Conservation (phyloP, 2,888 invertebrate species). For the Drosophila setosimentum region DNA sequence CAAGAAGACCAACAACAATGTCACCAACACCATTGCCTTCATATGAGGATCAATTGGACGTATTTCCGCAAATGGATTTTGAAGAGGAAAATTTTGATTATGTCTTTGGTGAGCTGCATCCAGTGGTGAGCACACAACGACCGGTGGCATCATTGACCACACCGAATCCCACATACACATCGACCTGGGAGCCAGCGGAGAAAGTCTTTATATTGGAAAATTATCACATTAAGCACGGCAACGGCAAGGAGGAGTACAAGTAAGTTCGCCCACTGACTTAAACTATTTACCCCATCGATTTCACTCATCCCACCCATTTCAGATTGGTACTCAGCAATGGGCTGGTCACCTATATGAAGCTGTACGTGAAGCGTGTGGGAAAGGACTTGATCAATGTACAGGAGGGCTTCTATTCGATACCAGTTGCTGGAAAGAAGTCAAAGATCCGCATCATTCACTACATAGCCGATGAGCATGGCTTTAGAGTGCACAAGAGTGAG, state of each 20-base stretch:
- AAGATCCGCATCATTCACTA: slow-evolving; percentile 72
- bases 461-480: slow-evolving; percentile 78
- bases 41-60: slow-evolving; percentile 75
- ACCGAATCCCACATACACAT: neutral
- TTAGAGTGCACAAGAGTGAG: slow-evolving; percentile 70
- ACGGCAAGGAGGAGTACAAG: slow-evolving; percentile 80
- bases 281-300: neutral
- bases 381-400: slow-evolving; percentile 71
- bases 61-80: slow-evolving; percentile 75
- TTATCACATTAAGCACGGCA: slow-evolving; percentile 71
- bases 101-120: slow-evolving; percentile 63
- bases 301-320: neutral
- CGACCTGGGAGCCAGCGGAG: slow-evolving; percentile 5
- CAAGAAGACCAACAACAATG: slow-evolving; percentile 27
- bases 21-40: slow-evolving; percentile 58
- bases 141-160: slow-evolving; percentile 13
- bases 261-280: slow-evolving; percentile 42
- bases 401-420: slow-evolving; percentile 77
- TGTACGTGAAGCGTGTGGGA: slow-evolving; percentile 66
- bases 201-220: slow-evolving; percentile 71
- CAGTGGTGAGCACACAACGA: slow-evolving; percentile 7
- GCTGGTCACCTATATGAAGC: slow-evolving; percentile 75
- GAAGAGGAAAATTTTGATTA: slow-evolving; percentile 69
- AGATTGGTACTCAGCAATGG: slow-evolving; percentile 80
- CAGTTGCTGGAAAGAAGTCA: slow-evolving; percentile 53